These are phyloP conservation scores for Lophius americanus DNA, from an alignment of 2,797 vertebrate species.

Conservation along the genomic window DNA sequence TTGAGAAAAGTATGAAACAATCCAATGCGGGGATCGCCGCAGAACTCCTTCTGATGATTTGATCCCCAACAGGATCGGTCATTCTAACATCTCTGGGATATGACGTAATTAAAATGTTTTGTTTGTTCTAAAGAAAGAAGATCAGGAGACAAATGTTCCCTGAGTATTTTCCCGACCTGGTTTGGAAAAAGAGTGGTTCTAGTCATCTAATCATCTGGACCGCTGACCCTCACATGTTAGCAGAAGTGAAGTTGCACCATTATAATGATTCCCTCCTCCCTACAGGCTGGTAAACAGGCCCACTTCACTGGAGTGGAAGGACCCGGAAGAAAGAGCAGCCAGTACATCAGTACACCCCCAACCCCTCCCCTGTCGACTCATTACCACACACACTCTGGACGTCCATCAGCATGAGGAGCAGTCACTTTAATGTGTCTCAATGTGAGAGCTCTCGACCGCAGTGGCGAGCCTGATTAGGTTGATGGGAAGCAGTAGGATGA, in stretches of 20 bases:
- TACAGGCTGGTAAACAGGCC: conserved; percentile 4
- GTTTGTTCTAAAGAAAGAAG: too few relatives aligned
- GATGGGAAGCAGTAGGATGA: conserved; percentile 10
- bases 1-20: too few relatives aligned
- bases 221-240: too few relatives aligned
- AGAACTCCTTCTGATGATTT: too few relatives aligned
- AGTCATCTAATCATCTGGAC: too few relatives aligned
- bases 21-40: too few relatives aligned
- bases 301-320: conserved; percentile 32
- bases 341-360: conserved; percentile 8
- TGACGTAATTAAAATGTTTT: too few relatives aligned
- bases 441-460: conserved; percentile 27
- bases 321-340: not conserved
- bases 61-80: too few relatives aligned
- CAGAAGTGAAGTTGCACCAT: not conserved
- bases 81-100: too few relatives aligned
- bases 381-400: conserved; percentile 20
- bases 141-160: too few relatives aligned
- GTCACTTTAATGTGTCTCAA: conserved; percentile 50
- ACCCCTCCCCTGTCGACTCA: conserved; percentile 14
- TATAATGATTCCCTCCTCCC: not conserved
- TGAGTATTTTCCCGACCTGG: too few relatives aligned
- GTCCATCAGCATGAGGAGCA: conserved; percentile 25
- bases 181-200: too few relatives aligned
- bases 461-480: conserved; percentile 15